Evolutionary conservation across 2,888 invertebrate species (phyloP), one percentile per base, ranked within the genome.

Genomic region (Aethes cnicana): DNA sequence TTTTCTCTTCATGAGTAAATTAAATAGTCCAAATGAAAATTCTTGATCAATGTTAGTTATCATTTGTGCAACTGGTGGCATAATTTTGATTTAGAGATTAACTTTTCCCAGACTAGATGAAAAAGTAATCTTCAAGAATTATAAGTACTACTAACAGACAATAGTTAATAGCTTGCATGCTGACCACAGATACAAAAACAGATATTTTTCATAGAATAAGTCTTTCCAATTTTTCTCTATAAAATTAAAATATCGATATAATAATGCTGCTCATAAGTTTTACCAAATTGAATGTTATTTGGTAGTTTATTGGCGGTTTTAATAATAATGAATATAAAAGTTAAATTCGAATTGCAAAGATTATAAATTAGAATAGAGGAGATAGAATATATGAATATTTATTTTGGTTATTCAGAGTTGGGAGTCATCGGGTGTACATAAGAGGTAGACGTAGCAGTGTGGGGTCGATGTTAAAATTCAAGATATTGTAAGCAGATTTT

Each of bases 391-490:
- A 69, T 64, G 57, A 58, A 70, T 70, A 72, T 79, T 76, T 84
- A 85, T 86, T 86, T 85, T 85, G 74, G 73, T 81, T 84, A 82
- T 68, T 60, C 63, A 68, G 62, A 63, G 63, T 66, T 65, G 67
- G 58, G 62, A 55, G 47, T 62, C 54, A 61, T 62, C 57, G 57
- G 77, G 74, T 77, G 74, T 42, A 79, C 73, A 64, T 68, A 69
- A 60, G 56, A 48, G 74, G 57, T 67, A 66, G 66, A 36, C 42
- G 54, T 60, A 61, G 59, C 17, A 53, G 50, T 41, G 43, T 49
- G 53, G 54, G 58, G 62, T 66, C 64, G 54, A 63, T 63, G 72
- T 76, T 74, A 69, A 66, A 62, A 72, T 77, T 74, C 68, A 42
- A 72, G 62, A 75, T 77, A 79, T 72, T 77, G 72, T 66, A 61